These are phyloP conservation scores for Salvelinus sp. DNA, from an alignment of 2,113 vertebrate species.

Conservation along the genomic window DNA sequence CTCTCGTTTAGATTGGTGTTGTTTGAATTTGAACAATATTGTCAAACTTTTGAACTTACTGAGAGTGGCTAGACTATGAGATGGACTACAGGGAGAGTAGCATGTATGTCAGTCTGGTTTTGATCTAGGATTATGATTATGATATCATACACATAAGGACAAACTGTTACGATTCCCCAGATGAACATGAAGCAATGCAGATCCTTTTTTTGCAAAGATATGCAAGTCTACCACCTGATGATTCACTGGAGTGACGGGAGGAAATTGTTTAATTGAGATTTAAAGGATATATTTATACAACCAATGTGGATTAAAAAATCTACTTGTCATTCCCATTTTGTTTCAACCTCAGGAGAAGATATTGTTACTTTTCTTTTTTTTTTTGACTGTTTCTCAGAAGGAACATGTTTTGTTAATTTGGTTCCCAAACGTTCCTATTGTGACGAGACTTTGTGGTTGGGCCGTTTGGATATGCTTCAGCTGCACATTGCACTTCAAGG, in stretches of 20 bases:
- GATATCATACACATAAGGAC: not conserved
- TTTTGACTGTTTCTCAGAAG: conserved; percentile 48
- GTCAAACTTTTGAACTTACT: not conserved
- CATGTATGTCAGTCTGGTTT: not conserved
- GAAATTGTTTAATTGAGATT: no score
- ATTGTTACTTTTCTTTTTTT: no score
- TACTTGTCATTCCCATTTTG: conserved; percentile 18
- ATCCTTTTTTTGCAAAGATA: no score
- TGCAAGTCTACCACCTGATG: no score
- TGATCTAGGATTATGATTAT: not conserved
- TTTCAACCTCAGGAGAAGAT: conserved; percentile 9
- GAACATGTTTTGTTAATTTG: conserved; percentile 38
- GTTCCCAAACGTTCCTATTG: conserved; percentile 52
- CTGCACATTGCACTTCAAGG: conserved; percentile 51
- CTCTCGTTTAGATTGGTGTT: not conserved
- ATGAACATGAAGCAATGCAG: no score
- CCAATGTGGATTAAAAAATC: not conserved
- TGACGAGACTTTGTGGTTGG: conserved; percentile 53
- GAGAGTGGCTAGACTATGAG: not conserved
- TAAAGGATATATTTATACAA: not conserved
- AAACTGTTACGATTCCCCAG: no score
- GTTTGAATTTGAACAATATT: conserved; percentile 1
- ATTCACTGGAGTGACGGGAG: no score
- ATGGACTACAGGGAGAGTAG: not conserved
- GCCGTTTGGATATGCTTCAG: conserved; percentile 52